These are phyloP conservation scores for Nowickia ferox DNA, from an alignment of 2,888 invertebrate species.

Conservation along the genomic window DNA sequence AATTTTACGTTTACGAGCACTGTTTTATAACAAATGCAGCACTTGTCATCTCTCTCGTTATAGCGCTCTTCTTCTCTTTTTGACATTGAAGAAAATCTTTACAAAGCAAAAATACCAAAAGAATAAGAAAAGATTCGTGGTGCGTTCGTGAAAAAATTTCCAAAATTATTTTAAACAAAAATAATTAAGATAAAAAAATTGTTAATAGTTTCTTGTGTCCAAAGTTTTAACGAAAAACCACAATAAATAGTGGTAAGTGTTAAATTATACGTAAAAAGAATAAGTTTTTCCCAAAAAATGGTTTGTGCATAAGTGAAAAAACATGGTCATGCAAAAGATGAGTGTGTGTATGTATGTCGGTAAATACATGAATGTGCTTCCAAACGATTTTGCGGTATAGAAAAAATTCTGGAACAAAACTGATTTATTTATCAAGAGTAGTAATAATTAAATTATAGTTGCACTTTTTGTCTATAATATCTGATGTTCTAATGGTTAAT, in stretches of 20 bases:
- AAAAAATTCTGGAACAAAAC: conserved; percentile 39
- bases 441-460: background rate
- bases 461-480: background rate
- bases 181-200: conserved; percentile 17
- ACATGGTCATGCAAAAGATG: conserved; percentile 65
- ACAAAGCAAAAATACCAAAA: conserved; percentile 63
- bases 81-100: conserved; percentile 54
- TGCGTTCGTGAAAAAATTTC: conserved; percentile 69
- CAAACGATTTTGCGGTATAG: conserved; percentile 35
- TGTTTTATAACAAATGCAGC: background rate
- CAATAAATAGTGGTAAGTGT: conserved; percentile 74
- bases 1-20: conserved; percentile 59
- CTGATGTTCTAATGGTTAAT: background rate
- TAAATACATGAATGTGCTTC: conserved; percentile 21
- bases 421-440: background rate
- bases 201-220: conserved; percentile 54
- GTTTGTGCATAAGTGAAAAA: conserved; percentile 52
- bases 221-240: conserved; percentile 71
- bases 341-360: conserved; percentile 43
- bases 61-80: conserved; percentile 29
- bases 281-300: conserved; percentile 28
- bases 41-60: conserved; percentile 21
- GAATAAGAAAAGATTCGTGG: conserved; percentile 67
- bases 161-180: conserved; percentile 38
- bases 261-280: conserved; percentile 1